A percentile compares a stretch with the other conserved stretches of the same genome.
phyloP scores from a whole-genome alignment of 2,888 invertebrate species.

The Mesorhabditis sp. region DNA sequence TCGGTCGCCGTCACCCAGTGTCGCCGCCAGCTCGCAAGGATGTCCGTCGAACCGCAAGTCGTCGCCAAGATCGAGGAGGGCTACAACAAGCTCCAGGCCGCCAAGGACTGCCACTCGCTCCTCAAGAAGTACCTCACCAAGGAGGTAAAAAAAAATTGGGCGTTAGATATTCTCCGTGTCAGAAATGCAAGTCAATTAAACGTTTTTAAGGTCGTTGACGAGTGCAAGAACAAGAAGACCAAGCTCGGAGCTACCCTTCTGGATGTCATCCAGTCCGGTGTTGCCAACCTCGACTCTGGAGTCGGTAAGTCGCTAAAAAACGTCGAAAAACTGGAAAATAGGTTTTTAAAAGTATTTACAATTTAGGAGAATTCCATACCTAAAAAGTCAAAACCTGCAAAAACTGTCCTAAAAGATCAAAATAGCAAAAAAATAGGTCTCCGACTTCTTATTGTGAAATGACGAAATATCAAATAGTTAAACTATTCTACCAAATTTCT shows the following conservation, averaged over 20 bases:
- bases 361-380: no score
- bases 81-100: slow-evolving; percentile 53
- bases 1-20: background rate
- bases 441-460: slow-evolving; percentile 70
- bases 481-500: background rate
- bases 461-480: slow-evolving; percentile 74
- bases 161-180: no score
- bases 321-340: no score
- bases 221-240: slow-evolving; percentile 86
- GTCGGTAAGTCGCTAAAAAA: slow-evolving; percentile 68
- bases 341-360: no score
- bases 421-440: background rate
- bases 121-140: slow-evolving; percentile 90
- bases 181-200: slow-evolving; percentile 27
- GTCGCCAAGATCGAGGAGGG: slow-evolving; percentile 51
- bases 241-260: slow-evolving; percentile 85
- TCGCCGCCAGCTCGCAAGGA: slow-evolving; percentile 17
- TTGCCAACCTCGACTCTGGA: slow-evolving; percentile 92
- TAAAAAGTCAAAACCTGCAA: no score
- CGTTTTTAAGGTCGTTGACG: slow-evolving; percentile 71
- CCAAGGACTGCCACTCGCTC: slow-evolving; percentile 81
- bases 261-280: slow-evolving; percentile 75
- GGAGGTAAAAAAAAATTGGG: slow-evolving; percentile 33
- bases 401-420: background rate
- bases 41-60: slow-evolving; percentile 32